phyloP scores from a whole-genome alignment of 2,113 vertebrate species.

The Perca fluviatilis region DNA sequence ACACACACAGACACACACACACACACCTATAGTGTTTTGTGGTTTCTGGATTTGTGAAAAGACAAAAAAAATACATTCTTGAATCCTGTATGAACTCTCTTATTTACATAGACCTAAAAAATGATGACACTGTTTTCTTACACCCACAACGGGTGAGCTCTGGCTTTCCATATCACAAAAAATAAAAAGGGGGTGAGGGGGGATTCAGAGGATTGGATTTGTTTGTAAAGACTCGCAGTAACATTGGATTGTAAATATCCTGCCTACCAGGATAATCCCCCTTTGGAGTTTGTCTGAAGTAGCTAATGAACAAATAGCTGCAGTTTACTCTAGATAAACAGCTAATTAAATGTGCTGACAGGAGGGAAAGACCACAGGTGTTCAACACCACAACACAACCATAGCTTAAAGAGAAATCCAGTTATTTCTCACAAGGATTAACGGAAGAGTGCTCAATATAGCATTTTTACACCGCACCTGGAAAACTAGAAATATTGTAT shows the following conservation, averaged over 20 bases:
- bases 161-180: slow-evolving; percentile 49
- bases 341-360: slow-evolving; percentile 72
- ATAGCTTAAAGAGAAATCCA: neutral
- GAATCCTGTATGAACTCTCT: slow-evolving; percentile 29
- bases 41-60: neutral
- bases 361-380: slow-evolving; percentile 35
- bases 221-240: slow-evolving; percentile 51
- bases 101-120: slow-evolving; percentile 52
- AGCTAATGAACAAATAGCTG: slow-evolving; percentile 67
- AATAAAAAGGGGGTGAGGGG: neutral
- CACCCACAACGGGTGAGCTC: slow-evolving; percentile 36
- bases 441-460: neutral
- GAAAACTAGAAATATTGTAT: neutral
- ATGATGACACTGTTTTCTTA: slow-evolving; percentile 36
- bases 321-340: slow-evolving; percentile 65
- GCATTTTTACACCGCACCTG: neutral
- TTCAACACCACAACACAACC: slow-evolving; percentile 13
- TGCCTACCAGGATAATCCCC: slow-evolving; percentile 44
- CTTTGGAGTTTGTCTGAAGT: slow-evolving; percentile 51
- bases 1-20: neutral
- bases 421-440: slow-evolving; percentile 30
- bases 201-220: slow-evolving; percentile 56
- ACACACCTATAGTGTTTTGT: neutral
- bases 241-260: slow-evolving; percentile 54
- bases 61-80: neutral